phyloP scores from a whole-genome alignment of 1,140 invertebrate genomes.

The Procambarus clarkii region DNA sequence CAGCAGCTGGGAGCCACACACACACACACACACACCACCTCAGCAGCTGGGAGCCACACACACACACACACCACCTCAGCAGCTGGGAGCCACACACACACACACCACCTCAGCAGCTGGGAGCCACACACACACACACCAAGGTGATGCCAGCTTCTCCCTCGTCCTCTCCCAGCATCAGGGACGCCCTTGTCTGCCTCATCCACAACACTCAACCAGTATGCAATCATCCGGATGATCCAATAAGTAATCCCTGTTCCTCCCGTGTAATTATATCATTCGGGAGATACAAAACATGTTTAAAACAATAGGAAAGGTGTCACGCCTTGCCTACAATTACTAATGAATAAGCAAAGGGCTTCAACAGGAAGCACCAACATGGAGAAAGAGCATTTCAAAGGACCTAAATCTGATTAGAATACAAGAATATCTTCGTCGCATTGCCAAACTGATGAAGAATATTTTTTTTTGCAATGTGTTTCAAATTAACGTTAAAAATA shows the following conservation, averaged over 20 bases:
- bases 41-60: no score
- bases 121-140: no score
- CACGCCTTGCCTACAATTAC: neutral
- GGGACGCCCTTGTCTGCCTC: neutral
- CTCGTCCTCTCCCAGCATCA: no score
- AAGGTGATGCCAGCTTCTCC: no score
- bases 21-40: no score
- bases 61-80: no score
- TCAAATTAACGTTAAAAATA: no score
- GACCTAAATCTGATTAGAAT: neutral
- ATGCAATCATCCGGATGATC: neutral
- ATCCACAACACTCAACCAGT: neutral
- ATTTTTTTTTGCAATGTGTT: neutral
- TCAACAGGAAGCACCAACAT: neutral
- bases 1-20: no score
- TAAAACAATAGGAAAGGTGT: neutral
- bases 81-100: no score
- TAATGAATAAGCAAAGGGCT: neutral
- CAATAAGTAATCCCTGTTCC: constrained; percentile 11
- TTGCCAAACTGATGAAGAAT: neutral
- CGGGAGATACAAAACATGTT: neutral
- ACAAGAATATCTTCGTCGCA: neutral
- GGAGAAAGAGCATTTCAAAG: no score
- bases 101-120: no score
- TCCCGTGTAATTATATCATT: constrained; percentile 28